Base-by-base conservation (phyloP, 2,888 invertebrate species). In the Leptura quadrifasciata region DNA sequence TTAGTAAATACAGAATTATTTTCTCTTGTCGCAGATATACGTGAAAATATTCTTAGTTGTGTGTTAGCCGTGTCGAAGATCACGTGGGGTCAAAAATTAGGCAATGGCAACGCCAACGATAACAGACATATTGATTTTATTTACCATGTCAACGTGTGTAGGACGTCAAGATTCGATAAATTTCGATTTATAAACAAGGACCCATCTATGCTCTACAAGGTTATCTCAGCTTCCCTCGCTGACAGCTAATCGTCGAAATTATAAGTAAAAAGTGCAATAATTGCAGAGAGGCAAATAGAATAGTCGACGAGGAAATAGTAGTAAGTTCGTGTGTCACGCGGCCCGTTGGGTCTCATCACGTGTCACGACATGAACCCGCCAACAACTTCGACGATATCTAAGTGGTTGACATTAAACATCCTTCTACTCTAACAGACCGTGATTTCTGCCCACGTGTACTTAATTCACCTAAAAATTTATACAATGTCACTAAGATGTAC, bases 311-410 rank as follows among this genome's bases (percentile, higher is more conserved):
- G 82, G 83, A 85, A 85, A 83, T 80, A 74, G 84, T 84, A 82
- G 82, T 83, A 76, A 82, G 83, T 86, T 86, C 87, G 87, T 86
- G 86, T 87, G 84, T 86, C 87, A 87, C 87, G 87, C 84, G 81
- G 84, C 83, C 84, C 83, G 84, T 84, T 84, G 81, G 81, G 84
- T 86, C 85, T 84, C 86, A 86, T 88, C 88, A 88, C 86, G 87
- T 87, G 87, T 88, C 88, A 88, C 87, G 87, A 88, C 83, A 78
- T 86, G 84, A 86, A 87, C 86, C 84, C 86, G 83, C 84, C 82
- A 83, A 81, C 84, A 83, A 76, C 75, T 76, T 47, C 80, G 71
- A 76, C 84, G 85, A 85, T 87, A 87, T 87, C 86, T 83, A 81
- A 82, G 83, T 84, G 83, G 86, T 85, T 87, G 88, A 87, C 87